These are phyloP conservation scores for Beroe forskalii DNA, from an alignment of 37 sponge, comb jelly and placozoan species.

Conservation along the genomic window DNA sequence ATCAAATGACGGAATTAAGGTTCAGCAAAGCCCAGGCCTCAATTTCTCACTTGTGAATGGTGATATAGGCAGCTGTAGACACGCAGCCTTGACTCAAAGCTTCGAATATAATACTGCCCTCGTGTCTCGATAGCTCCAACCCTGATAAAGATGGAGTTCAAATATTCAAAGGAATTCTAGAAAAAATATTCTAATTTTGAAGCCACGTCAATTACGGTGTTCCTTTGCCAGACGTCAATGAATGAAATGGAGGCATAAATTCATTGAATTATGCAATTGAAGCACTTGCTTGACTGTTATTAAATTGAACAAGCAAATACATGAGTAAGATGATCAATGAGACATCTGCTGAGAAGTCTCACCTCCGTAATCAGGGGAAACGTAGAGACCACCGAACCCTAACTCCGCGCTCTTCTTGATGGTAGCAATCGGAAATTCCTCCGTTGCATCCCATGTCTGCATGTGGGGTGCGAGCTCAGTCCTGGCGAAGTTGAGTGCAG, in stretches of 20 bases:
- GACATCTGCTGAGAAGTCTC: no score
- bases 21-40: no score
- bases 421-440: constrained; percentile 83
- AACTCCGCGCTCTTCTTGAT: constrained; percentile 82
- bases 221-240: no score
- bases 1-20: no score
- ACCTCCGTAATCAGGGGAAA: constrained; percentile 40
- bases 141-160: background rate
- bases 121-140: constrained; percentile 76
- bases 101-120: constrained; percentile 90
- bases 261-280: no score
- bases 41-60: constrained; percentile 62
- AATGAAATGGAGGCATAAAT: no score
- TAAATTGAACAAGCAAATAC: no score
- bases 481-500: constrained; percentile 54
- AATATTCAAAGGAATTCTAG: no score
- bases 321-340: no score
- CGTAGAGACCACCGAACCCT: constrained; percentile 85
- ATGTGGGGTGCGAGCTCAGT: constrained; percentile 49
- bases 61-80: constrained; percentile 89
- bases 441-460: constrained; percentile 69
- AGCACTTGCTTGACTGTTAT: no score
- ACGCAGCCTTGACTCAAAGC: constrained; percentile 94
- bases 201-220: no score
- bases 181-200: no score